A percentile compares a stretch with the other conserved stretches of the same genome.
Evolutionary conservation across 2,888 invertebrate species (phyloP).

Genomic region (Uropetala carovei): DNA sequence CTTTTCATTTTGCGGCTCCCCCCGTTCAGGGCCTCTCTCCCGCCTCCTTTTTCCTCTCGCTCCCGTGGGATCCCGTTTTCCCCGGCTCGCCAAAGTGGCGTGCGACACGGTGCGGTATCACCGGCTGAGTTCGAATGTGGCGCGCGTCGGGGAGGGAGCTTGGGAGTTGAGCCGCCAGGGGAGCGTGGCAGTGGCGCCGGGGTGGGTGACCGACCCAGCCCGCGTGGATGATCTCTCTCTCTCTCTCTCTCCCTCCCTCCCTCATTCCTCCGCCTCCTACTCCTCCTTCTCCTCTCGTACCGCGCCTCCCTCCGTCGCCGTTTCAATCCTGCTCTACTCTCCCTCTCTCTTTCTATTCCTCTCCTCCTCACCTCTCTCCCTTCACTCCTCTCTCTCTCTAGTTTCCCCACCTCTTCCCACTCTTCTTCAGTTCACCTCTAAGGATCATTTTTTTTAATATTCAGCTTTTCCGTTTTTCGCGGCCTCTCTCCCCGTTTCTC

Average conservation of each 20-base stretch:
- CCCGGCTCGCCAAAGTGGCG: neutral
- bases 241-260: neutral
- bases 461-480: neutral
- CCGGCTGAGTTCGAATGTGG: neutral
- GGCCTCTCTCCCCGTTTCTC: neutral
- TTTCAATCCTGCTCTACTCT: neutral
- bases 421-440: neutral
- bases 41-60: neutral
- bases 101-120: neutral
- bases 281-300: neutral
- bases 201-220: conserved; percentile 49
- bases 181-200: conserved; percentile 32
- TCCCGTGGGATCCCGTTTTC: neutral
- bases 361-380: neutral
- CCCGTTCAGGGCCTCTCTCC: neutral
- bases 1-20: neutral
- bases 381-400: neutral
- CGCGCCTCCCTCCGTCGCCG: neutral
- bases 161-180: neutral
- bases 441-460: neutral
- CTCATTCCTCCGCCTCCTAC: neutral
- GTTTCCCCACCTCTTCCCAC: neutral
- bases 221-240: conserved; percentile 37
- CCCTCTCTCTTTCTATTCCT: neutral
- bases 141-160: conserved; percentile 1